These are phyloP conservation scores for Eriosoma lanigerum DNA, from an alignment of 1,140 invertebrate genomes.

Conservation along the genomic window DNA sequence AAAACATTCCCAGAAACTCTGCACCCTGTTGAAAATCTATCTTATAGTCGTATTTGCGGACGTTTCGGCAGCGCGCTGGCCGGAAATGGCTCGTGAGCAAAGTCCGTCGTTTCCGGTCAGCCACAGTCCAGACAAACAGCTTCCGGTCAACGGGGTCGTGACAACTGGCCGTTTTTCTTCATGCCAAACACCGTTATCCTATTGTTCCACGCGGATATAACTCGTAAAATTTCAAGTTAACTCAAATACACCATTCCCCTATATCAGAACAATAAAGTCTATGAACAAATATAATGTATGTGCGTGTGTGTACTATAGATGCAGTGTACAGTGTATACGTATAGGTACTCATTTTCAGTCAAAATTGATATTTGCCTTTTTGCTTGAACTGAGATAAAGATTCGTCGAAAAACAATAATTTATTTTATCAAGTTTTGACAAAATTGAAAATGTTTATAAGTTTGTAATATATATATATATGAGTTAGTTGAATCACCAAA, in stretches of 20 bases:
- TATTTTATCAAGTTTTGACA: too few species aligned
- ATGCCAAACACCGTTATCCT: conserved; percentile 16
- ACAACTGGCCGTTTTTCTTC: conserved; percentile 46
- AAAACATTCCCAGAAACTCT: conserved; percentile 9
- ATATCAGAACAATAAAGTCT: neutral
- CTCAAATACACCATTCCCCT: conserved; percentile 1
- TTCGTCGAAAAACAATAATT: too few species aligned
- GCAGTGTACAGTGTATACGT: too few species aligned
- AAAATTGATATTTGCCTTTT: too few species aligned
- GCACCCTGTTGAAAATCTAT: neutral
- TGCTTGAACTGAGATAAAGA: too few species aligned
- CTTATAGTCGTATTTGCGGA: conserved; percentile 14
- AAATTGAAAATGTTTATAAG: too few species aligned
- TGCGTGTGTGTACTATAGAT: too few species aligned
- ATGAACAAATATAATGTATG: neutral
- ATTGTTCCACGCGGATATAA: neutral
- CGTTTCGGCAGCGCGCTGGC: conserved; percentile 7
- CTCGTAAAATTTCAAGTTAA: conserved; percentile 34
- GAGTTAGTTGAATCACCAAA: too few species aligned
- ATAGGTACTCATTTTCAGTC: too few species aligned
- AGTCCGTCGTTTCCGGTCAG: conserved; percentile 42
- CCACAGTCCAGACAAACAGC: conserved; percentile 37
- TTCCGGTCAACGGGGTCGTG: conserved; percentile 43
- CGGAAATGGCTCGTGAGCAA: conserved; percentile 21
- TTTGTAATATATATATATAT: too few species aligned